Evolutionary conservation across 2,888 invertebrate species (phyloP), one percentile per base, ranked within the genome.

Genomic region (Rhagium mordax): DNA sequence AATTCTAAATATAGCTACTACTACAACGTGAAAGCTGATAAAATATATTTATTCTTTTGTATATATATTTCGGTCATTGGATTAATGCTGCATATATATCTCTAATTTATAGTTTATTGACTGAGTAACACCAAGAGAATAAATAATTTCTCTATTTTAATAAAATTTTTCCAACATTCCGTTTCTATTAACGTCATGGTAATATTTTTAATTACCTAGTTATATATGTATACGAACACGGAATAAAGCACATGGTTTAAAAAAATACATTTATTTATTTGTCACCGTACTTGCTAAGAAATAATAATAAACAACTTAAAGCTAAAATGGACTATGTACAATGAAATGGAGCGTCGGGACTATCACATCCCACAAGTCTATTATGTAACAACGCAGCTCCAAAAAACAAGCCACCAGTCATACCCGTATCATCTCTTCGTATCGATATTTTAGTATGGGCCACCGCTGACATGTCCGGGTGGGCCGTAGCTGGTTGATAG

Each of bases 201-300:
- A n/a, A n/a, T n/a, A n/a, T n/a, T n/a, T n/a, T n/a, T n/a, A n/a
- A n/a, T n/a, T n/a, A n/a, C n/a, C n/a, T n/a, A n/a, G n/a, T n/a
- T n/a, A n/a, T n/a, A n/a, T n/a, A n/a, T n/a, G n/a, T n/a, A n/a
- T n/a, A n/a, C n/a, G n/a, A n/a, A n/a, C n/a, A n/a, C n/a, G n/a
- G n/a, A 67, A 57, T 57, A 57, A 67, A 47, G 57, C 20, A 18
- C 55, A n/a, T 0, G 0, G 20, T 61, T 57, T 78, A 78, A 74
- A 81, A 85, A 85, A 85, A 86, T 85, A 85, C 83, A 85, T 86
- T 85, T 86, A 86, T 86, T 51, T 51, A 20, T 55, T 85, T 86
- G 86, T 85, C 86, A 86, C 86, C 86, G 86, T 84, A 79, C 80
- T 81, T 83, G 83, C 82, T 67, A 67, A 55, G 18, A 55, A 67